Evolutionary conservation across 2,113 vertebrate genomes (phyloP).

Genomic region (Nestor notabilis): DNA sequence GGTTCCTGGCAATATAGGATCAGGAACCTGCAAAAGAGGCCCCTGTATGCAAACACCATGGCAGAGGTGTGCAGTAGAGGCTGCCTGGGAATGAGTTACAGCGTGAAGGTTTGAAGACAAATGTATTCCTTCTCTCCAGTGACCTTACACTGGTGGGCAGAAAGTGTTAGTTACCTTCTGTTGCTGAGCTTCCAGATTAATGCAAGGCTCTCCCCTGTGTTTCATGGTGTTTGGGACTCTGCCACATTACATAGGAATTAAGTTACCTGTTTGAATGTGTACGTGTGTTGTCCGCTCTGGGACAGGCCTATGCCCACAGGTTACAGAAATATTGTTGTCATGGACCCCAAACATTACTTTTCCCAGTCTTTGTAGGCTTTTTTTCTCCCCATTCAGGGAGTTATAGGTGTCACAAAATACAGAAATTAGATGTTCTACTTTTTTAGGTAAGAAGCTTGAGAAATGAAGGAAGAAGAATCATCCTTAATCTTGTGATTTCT

Average conservation of each 20-base stretch:
- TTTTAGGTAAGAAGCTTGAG: neutral
- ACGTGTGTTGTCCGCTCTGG: neutral
- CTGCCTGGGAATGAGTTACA: neutral
- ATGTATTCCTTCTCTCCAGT: neutral
- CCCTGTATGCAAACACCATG: neutral
- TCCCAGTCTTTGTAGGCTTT: neutral
- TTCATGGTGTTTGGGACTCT: neutral
- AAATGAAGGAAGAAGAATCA: neutral
- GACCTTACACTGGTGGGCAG: neutral
- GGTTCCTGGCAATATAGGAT: no score
- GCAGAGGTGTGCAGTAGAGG: neutral
- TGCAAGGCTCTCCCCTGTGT: fast-evolving
- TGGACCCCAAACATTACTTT: neutral
- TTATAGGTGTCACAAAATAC: neutral
- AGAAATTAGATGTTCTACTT: neutral
- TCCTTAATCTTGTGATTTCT: neutral
- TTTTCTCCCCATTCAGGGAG: neutral
- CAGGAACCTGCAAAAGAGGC: neutral
- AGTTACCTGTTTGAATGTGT: neutral
- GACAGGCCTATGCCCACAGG: neutral
- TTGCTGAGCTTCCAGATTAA: neutral
- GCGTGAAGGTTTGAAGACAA: neutral
- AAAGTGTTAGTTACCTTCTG: neutral
- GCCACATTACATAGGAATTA: neutral
- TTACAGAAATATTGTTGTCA: neutral